phyloP scores from a whole-genome alignment of 2,797 vertebrate genomes.

The Eulemur mongoz region DNA sequence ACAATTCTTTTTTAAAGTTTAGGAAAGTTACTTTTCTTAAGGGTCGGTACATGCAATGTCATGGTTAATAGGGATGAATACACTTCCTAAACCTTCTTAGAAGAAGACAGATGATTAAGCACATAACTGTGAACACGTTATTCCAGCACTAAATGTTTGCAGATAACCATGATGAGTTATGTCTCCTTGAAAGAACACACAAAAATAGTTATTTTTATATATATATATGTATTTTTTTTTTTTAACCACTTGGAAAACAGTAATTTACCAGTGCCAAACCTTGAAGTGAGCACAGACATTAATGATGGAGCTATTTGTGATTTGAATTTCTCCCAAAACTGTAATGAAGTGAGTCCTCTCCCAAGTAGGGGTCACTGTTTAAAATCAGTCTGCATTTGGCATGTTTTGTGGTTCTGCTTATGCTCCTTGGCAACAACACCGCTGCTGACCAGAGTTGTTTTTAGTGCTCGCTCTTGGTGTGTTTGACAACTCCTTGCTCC shows the following conservation, averaged over 20 bases:
- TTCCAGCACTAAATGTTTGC: slow-evolving; percentile 27
- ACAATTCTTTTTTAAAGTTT: neutral
- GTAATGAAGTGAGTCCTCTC: slow-evolving; percentile 39
- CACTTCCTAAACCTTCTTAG: neutral
- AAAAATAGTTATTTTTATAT: slow-evolving; percentile 8
- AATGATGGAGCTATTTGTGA: slow-evolving; percentile 1
- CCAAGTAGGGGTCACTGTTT: slow-evolving; percentile 28
- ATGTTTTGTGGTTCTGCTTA: slow-evolving; percentile 51
- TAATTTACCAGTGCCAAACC: neutral
- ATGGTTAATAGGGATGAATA: neutral
- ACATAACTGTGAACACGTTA: neutral
- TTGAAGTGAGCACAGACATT: neutral
- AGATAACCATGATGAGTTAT: slow-evolving; percentile 36
- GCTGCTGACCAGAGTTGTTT: neutral
- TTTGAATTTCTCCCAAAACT: slow-evolving; percentile 54
- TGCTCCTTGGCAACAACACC: slow-evolving; percentile 50
- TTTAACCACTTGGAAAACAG: neutral
- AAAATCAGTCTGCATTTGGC: slow-evolving; percentile 58
- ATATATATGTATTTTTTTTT: neutral
- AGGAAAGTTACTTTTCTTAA: neutral
- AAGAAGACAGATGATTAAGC: neutral
- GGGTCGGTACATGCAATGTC: neutral
- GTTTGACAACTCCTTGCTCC: slow-evolving; percentile 52
- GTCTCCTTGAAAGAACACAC: neutral
- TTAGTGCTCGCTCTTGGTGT: neutral